These are phyloP conservation scores for Hydrolagus colliei DNA, from an alignment of 2,797 vertebrate genomes.

Conservation along the genomic window DNA sequence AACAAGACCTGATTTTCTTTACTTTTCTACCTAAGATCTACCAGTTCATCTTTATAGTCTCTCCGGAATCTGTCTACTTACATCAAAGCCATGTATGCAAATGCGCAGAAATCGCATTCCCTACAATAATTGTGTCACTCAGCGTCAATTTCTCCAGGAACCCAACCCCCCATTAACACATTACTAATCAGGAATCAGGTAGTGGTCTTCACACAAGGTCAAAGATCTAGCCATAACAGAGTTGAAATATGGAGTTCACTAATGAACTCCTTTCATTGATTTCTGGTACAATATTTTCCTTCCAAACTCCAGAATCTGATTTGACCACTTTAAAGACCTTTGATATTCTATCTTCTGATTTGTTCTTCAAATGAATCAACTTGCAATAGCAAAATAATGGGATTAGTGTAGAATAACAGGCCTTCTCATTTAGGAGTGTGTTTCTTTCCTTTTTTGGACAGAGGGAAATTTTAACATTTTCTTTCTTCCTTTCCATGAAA, in stretches of 20 bases:
- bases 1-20: neutral
- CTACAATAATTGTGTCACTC: too few relatives aligned
- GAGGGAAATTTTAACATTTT: neutral
- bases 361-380: neutral
- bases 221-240: neutral
- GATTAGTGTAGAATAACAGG: constrained; percentile 1
- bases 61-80: neutral
- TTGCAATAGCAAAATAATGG: neutral
- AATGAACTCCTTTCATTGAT: neutral
- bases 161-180: neutral
- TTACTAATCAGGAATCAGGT: neutral
- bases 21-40: neutral
- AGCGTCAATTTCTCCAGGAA: neutral
- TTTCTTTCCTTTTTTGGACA: constrained; percentile 3
- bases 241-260: neutral
- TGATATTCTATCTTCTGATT: neutral
- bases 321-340: neutral
- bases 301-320: constrained; percentile 1
- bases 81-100: neutral
- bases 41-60: neutral
- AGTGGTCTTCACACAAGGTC: too few relatives aligned
- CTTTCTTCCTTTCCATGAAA: neutral
- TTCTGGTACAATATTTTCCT: neutral
- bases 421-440: neutral
- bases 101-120: too few relatives aligned